Percentiles rank a stretch among this genome's conserved stretches.
Evolutionary conservation across 2,888 invertebrate species (phyloP).

Genomic region (Spodoptera picta): DNA sequence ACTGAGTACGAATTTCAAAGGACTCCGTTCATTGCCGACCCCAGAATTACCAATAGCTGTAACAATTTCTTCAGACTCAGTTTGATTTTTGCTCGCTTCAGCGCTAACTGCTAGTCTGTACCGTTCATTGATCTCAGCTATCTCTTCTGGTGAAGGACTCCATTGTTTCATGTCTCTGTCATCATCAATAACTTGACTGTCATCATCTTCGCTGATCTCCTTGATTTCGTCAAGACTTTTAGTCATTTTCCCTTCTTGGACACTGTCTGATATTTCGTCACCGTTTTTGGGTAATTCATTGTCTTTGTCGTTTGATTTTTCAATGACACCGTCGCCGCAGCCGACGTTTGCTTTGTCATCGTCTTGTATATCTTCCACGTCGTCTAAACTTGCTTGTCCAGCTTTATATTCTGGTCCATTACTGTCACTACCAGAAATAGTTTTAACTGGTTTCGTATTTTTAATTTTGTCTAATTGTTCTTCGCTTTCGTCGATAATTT

Average conservation of each 20-base stretch:
- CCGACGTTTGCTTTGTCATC: slow-evolving; percentile 58
- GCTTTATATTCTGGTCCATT: slow-evolving; percentile 57
- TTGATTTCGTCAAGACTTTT: slow-evolving; percentile 50
- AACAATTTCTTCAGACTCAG: slow-evolving; percentile 55
- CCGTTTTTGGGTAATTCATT: not conserved
- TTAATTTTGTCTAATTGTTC: slow-evolving; percentile 70
- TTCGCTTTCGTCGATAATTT: slow-evolving; percentile 85
- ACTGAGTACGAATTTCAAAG: slow-evolving; percentile 8
- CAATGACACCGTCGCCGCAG: slow-evolving; percentile 28
- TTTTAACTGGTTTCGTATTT: slow-evolving; percentile 39
- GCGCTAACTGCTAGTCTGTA: slow-evolving; percentile 40
- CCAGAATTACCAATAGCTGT: slow-evolving; percentile 48
- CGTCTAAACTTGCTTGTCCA: slow-evolving; percentile 82
- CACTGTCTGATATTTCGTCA: slow-evolving; percentile 22
- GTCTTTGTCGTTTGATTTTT: slow-evolving; percentile 16
- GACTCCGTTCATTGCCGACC: slow-evolving; percentile 6
- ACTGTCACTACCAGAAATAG: slow-evolving; percentile 40
- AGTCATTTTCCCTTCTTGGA: slow-evolving; percentile 18
- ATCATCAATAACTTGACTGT: slow-evolving; percentile 37
- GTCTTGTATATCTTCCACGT: slow-evolving; percentile 82
- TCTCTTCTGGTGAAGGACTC: slow-evolving; percentile 38
- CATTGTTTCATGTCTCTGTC: slow-evolving; percentile 37
- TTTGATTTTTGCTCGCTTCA: slow-evolving; percentile 57
- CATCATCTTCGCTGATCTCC: slow-evolving; percentile 54
- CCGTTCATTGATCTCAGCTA: slow-evolving; percentile 27